These are phyloP conservation scores for Aquatica leii DNA, from an alignment of 2,888 invertebrate species.

Conservation along the genomic window DNA sequence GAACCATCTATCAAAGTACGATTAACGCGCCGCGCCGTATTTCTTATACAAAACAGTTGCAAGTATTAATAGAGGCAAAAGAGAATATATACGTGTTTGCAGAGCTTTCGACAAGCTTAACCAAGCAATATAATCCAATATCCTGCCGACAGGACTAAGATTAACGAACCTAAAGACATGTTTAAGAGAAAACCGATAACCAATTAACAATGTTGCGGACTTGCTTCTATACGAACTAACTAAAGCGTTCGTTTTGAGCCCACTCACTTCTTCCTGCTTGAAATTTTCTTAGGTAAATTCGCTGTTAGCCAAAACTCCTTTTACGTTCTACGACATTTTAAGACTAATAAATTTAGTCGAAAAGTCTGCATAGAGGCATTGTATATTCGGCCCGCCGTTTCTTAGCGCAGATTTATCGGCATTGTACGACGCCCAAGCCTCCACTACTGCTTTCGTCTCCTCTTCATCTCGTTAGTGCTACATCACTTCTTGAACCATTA, in stretches of 20 bases:
- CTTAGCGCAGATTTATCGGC: conserved; percentile 48
- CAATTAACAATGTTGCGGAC: conserved; percentile 36
- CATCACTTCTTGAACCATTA: conserved; percentile 45
- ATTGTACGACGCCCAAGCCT: conserved; percentile 37
- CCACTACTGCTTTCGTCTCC: conserved; percentile 42
- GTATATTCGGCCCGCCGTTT: conserved; percentile 47
- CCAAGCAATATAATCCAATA: conserved; percentile 39
- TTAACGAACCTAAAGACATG: conserved; percentile 41
- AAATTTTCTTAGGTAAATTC: conserved; percentile 30
- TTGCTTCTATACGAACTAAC: conserved; percentile 31
- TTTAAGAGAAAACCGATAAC: conserved; percentile 37
- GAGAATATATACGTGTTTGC: conserved; percentile 17
- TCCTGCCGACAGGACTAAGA: conserved; percentile 36
- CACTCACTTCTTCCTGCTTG: conserved; percentile 15
- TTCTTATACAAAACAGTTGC: conserved; percentile 3
- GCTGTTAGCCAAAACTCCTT: conserved; percentile 36
- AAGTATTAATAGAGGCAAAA: conserved; percentile 13
- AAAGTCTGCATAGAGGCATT: conserved; percentile 48
- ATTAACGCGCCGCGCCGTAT: not conserved
- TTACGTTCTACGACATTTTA: conserved; percentile 44
- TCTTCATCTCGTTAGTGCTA: conserved; percentile 47
- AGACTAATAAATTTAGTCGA: conserved; percentile 46
- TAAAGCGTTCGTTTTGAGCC: conserved; percentile 18
- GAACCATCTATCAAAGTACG: not conserved
- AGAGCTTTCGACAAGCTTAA: conserved; percentile 29